Percentiles rank a stretch among this genome's conserved stretches.
Conservation (phyloP, 2,113 vertebrate genomes). For the Reinhardtius hippoglossoides region DNA sequence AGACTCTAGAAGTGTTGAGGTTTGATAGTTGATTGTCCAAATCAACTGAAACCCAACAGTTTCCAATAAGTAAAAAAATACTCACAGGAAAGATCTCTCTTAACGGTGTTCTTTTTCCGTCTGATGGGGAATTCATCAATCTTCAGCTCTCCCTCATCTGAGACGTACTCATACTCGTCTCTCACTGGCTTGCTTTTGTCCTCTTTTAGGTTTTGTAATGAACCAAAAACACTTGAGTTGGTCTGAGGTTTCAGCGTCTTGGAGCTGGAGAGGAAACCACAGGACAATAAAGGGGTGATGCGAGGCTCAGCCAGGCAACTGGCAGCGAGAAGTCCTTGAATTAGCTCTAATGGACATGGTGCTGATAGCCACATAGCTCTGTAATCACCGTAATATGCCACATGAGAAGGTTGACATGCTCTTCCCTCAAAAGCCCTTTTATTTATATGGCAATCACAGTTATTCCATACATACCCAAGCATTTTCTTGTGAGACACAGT, state of each 20-base stretch:
- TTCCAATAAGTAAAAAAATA: constrained; percentile 16
- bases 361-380: constrained; percentile 48
- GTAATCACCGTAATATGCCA: constrained; percentile 39
- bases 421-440: constrained; percentile 1
- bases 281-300: constrained; percentile 40
- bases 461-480: constrained; percentile 85
- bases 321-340: constrained; percentile 49
- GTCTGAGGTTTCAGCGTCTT: constrained; percentile 92
- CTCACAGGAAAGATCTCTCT: constrained; percentile 96
- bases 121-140: constrained; percentile 99
- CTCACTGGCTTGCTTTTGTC: constrained; percentile 94
- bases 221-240: constrained; percentile 92
- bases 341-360: constrained; percentile 42
- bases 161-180: constrained; percentile 98
- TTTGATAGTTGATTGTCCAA: background rate
- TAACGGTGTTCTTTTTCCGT: constrained; percentile 93
- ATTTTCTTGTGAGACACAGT: constrained; percentile 94
- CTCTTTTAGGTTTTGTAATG: constrained; percentile 96
- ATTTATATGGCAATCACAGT: background rate
- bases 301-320: constrained; percentile 16
- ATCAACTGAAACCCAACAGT: constrained; percentile 8
- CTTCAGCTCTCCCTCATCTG: constrained; percentile 96
- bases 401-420: constrained; percentile 27
- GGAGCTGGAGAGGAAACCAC: constrained; percentile 82
- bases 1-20: background rate